A percentile compares a stretch with the other conserved stretches of the same genome.
These are phyloP conservation scores for Drosophila pseudoananassae DNA, from an alignment of 1,140 invertebrate species.

Conservation along the genomic window DNA sequence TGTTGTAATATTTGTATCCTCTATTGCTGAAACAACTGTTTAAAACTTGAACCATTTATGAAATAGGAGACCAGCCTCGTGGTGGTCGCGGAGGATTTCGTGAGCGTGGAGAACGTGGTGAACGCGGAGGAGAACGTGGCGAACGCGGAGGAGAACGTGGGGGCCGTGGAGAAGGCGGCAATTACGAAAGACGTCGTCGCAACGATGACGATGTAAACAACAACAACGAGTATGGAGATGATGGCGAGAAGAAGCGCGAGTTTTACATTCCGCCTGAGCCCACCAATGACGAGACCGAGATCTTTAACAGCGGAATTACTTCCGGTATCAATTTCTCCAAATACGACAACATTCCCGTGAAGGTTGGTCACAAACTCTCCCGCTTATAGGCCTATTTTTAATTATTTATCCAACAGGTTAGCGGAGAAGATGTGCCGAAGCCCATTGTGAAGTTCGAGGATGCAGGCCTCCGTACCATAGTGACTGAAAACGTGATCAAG, in stretches of 20 bases:
- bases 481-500: slow-evolving; percentile 92
- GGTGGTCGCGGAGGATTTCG: slow-evolving; percentile 4
- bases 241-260: slow-evolving; percentile 85
- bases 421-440: slow-evolving; percentile 84
- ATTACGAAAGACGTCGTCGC: slow-evolving; percentile 41
- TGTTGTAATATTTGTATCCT: too few relatives aligned
- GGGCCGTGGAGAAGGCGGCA: neutral
- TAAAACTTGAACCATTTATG: neutral
- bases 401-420: slow-evolving; percentile 46
- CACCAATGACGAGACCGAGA: slow-evolving; percentile 88
- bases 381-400: neutral
- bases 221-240: slow-evolving; percentile 46
- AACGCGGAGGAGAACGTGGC: slow-evolving; percentile 1
- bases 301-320: slow-evolving; percentile 89
- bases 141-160: slow-evolving; percentile 1
- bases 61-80: slow-evolving; percentile 26
- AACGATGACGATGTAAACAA: slow-evolving; percentile 65
- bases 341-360: slow-evolving; percentile 92
- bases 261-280: slow-evolving; percentile 93
- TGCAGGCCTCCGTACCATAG: slow-evolving; percentile 87
- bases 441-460: slow-evolving; percentile 89
- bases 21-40: too few relatives aligned
- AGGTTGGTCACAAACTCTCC: slow-evolving; percentile 85
- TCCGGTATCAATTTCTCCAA: slow-evolving; percentile 96
- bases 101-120: slow-evolving; percentile 17